Conservation (phyloP, 2,888 invertebrate genomes). For the Chalcosyrphus nemorum region DNA sequence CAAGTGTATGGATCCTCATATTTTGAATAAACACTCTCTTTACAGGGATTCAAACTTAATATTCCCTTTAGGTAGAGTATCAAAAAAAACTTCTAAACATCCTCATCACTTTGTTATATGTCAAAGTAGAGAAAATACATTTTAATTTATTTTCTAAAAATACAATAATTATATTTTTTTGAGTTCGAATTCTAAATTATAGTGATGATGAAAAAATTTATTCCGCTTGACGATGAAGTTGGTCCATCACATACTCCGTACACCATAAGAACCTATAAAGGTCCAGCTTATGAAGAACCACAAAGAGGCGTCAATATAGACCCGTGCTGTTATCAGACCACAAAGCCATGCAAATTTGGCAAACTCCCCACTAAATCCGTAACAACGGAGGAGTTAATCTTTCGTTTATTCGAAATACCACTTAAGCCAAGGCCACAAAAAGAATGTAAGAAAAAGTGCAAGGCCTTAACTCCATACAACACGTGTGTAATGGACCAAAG, state of each 20-base stretch:
- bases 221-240: conserved; percentile 38
- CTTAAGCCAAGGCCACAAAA: neutral
- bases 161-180: neutral
- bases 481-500: conserved; percentile 29
- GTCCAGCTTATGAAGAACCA: conserved; percentile 14
- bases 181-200: neutral
- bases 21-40: too few species aligned
- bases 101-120: neutral
- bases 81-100: neutral
- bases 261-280: conserved; percentile 23
- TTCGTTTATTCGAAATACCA: conserved; percentile 39
- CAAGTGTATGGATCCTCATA: too few species aligned
- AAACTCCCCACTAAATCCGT: neutral
- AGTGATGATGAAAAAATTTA: conserved; percentile 58
- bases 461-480: neutral
- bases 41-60: too few species aligned
- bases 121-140: neutral
- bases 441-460: conserved; percentile 27
- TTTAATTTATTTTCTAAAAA: neutral
- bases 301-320: neutral
- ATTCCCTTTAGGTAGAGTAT: too few species aligned
- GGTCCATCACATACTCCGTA: conserved; percentile 20
- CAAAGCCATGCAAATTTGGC: conserved; percentile 4
- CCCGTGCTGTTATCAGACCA: conserved; percentile 26
- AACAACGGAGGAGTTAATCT: conserved; percentile 35